Percentiles rank a stretch among this genome's conserved stretches.
phyloP scores from a whole-genome alignment of 2,888 invertebrate genomes.

The Drosophila antonietae region DNA sequence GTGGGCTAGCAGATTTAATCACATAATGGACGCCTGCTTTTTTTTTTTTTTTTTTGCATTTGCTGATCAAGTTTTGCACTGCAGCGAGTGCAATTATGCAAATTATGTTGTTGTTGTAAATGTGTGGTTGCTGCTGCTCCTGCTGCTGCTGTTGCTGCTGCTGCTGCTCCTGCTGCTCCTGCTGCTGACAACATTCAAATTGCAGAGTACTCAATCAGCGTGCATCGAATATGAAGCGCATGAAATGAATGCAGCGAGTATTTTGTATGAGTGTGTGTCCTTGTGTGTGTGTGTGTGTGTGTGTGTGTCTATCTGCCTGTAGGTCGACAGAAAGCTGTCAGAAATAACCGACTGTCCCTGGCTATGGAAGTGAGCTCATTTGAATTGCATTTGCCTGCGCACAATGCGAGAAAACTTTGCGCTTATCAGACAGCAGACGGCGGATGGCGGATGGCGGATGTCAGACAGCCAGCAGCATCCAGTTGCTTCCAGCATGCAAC shows the following conservation, averaged over 20 bases:
- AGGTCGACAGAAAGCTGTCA: slow-evolving; percentile 11
- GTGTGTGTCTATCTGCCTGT: slow-evolving; percentile 3
- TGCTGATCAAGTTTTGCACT: slow-evolving; percentile 17
- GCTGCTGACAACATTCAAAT: slow-evolving; percentile 59
- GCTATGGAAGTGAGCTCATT: slow-evolving; percentile 55
- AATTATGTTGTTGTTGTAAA: slow-evolving; percentile 41
- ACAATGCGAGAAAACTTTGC: slow-evolving; percentile 56
- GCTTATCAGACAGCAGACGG: slow-evolving; percentile 55
- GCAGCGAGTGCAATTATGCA: slow-evolving; percentile 60
- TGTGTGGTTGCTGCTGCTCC: slow-evolving; percentile 11
- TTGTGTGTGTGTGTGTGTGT: slow-evolving; percentile 13
- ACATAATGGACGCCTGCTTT: slow-evolving; percentile 10
- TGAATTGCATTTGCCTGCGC: slow-evolving; percentile 56
- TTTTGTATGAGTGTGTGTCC: slow-evolving; percentile 10
- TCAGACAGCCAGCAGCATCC: slow-evolving; percentile 8
- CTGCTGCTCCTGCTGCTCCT: not conserved
- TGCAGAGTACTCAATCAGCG: slow-evolving; percentile 69
- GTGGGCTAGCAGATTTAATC: slow-evolving; percentile 19
- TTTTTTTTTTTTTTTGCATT: slow-evolving; percentile 8
- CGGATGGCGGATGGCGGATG: slow-evolving; percentile 23
- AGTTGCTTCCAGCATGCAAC: slow-evolving; percentile 5
- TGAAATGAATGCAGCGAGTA: slow-evolving; percentile 17
- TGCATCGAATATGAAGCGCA: slow-evolving; percentile 56
- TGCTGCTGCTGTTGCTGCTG: no score
- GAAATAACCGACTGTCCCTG: slow-evolving; percentile 4